Conservation (phyloP, 1,140 invertebrate species). For the Oedothorax gibbosus region DNA sequence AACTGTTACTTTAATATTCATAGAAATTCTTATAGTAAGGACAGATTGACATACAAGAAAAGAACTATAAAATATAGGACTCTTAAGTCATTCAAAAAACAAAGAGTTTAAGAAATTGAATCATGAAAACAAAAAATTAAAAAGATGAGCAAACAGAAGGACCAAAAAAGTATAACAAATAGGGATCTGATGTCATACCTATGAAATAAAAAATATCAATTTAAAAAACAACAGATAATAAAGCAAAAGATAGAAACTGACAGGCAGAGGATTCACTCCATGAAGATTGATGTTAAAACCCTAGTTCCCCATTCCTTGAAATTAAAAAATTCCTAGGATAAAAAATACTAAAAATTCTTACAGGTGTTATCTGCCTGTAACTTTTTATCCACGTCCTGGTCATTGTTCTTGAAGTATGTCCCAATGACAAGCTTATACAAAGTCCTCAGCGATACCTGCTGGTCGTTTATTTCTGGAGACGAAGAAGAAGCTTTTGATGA, state of each 20-base stretch:
- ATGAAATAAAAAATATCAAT: background rate
- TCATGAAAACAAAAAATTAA: too few relatives aligned
- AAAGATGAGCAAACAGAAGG: background rate
- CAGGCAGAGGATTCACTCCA: background rate
- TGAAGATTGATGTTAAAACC: background rate
- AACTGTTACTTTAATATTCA: too few relatives aligned
- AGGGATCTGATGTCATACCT: background rate
- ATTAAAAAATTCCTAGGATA: background rate
- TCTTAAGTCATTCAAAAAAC: too few relatives aligned
- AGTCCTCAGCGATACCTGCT: constrained; percentile 41
- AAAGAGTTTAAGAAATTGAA: too few relatives aligned
- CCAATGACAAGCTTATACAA: constrained; percentile 56
- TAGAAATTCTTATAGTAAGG: too few relatives aligned
- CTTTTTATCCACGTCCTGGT: constrained; percentile 14
- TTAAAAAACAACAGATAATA: background rate
- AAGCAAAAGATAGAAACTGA: background rate
- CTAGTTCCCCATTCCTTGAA: background rate
- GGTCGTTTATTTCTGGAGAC: background rate
- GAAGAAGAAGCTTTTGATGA: background rate
- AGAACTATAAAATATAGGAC: too few relatives aligned
- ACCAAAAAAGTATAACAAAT: background rate
- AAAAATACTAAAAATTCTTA: constrained; percentile 8
- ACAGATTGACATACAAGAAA: too few relatives aligned
- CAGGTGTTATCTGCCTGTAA: constrained; percentile 35
- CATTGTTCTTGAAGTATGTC: constrained; percentile 48